A percentile compares a stretch with the other conserved stretches of the same genome.
phyloP scores from a whole-genome alignment of 2,113 vertebrate genomes.

The Etia nguti region DNA sequence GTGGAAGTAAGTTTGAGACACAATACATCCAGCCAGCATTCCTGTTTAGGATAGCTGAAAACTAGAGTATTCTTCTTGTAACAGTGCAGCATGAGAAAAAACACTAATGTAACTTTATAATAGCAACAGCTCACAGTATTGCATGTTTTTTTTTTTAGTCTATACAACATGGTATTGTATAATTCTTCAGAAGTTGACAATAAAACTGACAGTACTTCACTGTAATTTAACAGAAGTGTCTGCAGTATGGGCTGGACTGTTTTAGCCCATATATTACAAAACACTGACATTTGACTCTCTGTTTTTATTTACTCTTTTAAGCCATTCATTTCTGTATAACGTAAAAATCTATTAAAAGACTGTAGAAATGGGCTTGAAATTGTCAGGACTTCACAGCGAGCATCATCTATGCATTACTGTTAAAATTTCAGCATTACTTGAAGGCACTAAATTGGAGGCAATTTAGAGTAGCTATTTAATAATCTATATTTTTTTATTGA shows the following conservation, averaged over 20 bases:
- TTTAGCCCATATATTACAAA: no score
- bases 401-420: neutral
- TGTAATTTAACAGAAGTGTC: neutral
- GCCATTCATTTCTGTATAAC: neutral
- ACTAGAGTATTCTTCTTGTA: neutral
- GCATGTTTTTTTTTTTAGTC: neutral
- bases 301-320: neutral
- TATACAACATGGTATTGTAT: neutral
- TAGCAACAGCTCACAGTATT: neutral
- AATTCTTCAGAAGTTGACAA: neutral
- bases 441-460: neutral
- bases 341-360: neutral
- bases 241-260: neutral
- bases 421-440: neutral
- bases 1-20: neutral
- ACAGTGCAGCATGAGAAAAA: neutral
- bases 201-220: neutral
- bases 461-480: neutral
- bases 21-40: neutral
- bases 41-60: neutral
- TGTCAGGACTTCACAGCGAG: neutral
- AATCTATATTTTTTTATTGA: accelerated
- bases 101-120: neutral
- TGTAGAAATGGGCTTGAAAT: neutral
- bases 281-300: neutral